Percentiles rank a stretch among this genome's conserved stretches.
Evolutionary conservation across 2,113 vertebrate species (phyloP).

Genomic region (Rhinolophus ferrumequinum): DNA sequence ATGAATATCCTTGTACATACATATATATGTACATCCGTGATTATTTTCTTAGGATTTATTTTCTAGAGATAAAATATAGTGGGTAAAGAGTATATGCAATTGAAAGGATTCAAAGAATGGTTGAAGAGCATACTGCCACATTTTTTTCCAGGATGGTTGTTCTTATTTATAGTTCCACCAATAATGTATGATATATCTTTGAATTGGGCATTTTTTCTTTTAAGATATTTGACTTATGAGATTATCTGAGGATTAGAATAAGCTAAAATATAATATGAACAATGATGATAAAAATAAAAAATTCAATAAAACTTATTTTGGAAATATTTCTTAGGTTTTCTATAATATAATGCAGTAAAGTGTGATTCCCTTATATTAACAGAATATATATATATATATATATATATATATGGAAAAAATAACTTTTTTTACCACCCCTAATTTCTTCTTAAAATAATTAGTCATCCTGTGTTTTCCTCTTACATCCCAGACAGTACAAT

Average conservation of each 20-base stretch:
- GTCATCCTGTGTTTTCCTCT: slow-evolving; percentile 28
- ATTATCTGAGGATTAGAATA: slow-evolving; percentile 24
- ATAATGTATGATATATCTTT: not conserved
- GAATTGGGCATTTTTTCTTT: not conserved
- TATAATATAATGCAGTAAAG: not conserved
- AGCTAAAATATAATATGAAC: slow-evolving; percentile 8
- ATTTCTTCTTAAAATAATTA: slow-evolving; percentile 22
- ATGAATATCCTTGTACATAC: not conserved
- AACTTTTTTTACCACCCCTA: not conserved
- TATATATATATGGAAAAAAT: not conserved
- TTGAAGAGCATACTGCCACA: not conserved
- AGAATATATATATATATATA: not conserved
- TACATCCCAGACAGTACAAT: slow-evolving; percentile 93
- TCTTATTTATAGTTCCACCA: not conserved
- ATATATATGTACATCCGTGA: not conserved
- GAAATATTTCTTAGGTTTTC: slow-evolving; percentile 7
- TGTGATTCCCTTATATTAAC: slow-evolving; percentile 3
- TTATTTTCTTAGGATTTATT: slow-evolving; percentile 14
- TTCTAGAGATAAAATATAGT: slow-evolving; percentile 27
- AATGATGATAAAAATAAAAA: slow-evolving; percentile 30
- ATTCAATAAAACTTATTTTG: not conserved
- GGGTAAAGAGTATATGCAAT: not conserved
- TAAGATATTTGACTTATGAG: not conserved
- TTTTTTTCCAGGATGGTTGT: not conserved
- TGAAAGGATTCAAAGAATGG: not conserved